Evolutionary conservation across 2,797 vertebrate genomes (phyloP), one percentile per base, ranked within the genome.

Genomic region (Anguilla pacifica): DNA sequence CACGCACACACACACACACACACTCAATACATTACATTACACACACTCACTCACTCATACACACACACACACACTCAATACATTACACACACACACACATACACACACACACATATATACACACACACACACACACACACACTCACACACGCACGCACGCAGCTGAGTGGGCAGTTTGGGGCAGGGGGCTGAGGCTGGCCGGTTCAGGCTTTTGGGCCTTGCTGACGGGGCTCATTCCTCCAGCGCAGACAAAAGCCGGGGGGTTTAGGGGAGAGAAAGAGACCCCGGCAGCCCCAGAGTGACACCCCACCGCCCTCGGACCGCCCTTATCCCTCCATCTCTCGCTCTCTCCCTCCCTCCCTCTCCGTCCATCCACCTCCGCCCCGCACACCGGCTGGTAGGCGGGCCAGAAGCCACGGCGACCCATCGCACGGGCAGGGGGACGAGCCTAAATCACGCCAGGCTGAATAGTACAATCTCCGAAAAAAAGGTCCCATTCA

Each of bases 161-260:
- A 86, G 89, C 92, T 92, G 89, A 92, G 85, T 89, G 92, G 64
- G 89, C 91, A 90, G 82, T 87, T 89, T 90, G 86, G 81, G 43
- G 31, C 25, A 57, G 86, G 46, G 70, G 46, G 74, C 81, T 31
- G 31, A 49, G 39, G 49, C 83, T 67, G 89, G 49, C 82, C 88
- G 84, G 11, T 51, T 10, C 77, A 31, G 86, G 90, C 88, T 92
- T 92, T 91, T 92, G 61, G 81, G 90, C 88, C 89, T 92, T 64
- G 92, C 92, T 93, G 92, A 94, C 89, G 55, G 55, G 31, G 91
- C 91, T 92, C 91, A 94, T 93, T 93, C 92, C 90, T 89, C 86
- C 85, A 67, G 59, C 55, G 22, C 19, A 85, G 91, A 92, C 92
- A 93, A 94, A 91, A 87, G 88, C 81, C 83, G 83, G 85, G 88